Percentiles rank a stretch among this genome's conserved stretches.
Evolutionary conservation across 2,888 invertebrate genomes (phyloP).

Genomic region (Cheiracanthium punctorium): DNA sequence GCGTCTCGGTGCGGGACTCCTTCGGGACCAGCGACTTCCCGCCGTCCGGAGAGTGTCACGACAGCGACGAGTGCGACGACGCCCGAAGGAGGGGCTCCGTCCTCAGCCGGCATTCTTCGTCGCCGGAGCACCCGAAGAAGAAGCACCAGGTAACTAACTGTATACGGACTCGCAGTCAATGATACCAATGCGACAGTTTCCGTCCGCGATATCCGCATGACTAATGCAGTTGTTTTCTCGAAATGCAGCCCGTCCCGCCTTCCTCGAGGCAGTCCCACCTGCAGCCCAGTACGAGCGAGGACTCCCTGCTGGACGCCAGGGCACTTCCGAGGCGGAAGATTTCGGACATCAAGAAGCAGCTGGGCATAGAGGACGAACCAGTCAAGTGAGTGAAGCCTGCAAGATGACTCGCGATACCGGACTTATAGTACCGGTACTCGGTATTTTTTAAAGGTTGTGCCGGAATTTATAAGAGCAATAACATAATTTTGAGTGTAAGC

Average conservation of each 20-base stretch:
- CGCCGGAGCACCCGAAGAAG: conserved; percentile 30
- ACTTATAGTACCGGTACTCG: neutral
- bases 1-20: conserved; percentile 49
- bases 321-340: conserved; percentile 42
- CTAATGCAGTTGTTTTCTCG: too few relatives aligned
- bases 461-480: neutral
- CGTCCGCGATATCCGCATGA: too few relatives aligned
- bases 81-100: conserved; percentile 21
- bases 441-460: too few relatives aligned
- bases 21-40: conserved; percentile 4
- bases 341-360: conserved; percentile 62
- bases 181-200: too few relatives aligned
- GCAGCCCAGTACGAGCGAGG: conserved; percentile 36
- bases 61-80: conserved; percentile 14
- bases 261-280: too few relatives aligned
- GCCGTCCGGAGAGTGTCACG: neutral
- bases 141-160: neutral
- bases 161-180: too few relatives aligned
- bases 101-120: conserved; percentile 23
- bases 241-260: too few relatives aligned
- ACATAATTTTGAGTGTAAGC: too few relatives aligned
- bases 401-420: too few relatives aligned
- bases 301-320: conserved; percentile 23
- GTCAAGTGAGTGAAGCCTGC: conserved; percentile 20
- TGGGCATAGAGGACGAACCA: conserved; percentile 58